phyloP scores from a whole-genome alignment of 2,797 vertebrate genomes.

The Cyprinodon diabolis region DNA sequence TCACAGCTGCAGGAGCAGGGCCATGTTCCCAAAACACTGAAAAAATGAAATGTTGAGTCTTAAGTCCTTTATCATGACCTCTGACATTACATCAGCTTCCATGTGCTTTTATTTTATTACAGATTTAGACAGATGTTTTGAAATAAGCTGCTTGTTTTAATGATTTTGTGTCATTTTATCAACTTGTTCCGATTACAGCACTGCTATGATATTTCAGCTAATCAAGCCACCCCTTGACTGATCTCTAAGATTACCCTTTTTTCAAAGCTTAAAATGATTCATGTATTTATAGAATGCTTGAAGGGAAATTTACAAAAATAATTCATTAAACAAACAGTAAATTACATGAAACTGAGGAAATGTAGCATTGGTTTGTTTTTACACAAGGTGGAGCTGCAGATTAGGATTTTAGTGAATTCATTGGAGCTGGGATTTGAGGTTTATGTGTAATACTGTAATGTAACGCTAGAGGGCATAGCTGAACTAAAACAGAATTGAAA shows the following conservation, averaged over 20 bases:
- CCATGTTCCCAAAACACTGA: conserved; percentile 38
- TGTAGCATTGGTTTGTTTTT: conserved; percentile 45
- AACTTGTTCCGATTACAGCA: neutral
- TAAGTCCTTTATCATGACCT: conserved; percentile 39
- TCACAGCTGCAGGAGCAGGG: conserved; percentile 52
- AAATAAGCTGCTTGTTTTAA: neutral
- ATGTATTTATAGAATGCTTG: conserved; percentile 12
- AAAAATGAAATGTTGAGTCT: conserved; percentile 60
- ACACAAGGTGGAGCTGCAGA: conserved; percentile 65
- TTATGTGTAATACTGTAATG: conserved; percentile 10
- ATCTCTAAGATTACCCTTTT: neutral
- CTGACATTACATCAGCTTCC: conserved; percentile 15
- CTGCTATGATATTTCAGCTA: neutral
- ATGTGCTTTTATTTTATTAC: conserved; percentile 28
- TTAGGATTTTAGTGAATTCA: conserved; percentile 16
- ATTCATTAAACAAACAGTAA: neutral
- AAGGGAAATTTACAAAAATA: conserved; percentile 20
- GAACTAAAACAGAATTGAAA: neutral
- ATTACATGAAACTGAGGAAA: neutral
- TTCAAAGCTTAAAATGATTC: conserved; percentile 13
- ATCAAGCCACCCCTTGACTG: neutral
- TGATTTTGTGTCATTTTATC: neutral
- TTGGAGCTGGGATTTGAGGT: neutral
- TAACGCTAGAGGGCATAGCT: conserved; percentile 51
- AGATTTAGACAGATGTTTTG: neutral